Conservation (phyloP, 2,113 vertebrate genomes). For the Apus apus region DNA sequence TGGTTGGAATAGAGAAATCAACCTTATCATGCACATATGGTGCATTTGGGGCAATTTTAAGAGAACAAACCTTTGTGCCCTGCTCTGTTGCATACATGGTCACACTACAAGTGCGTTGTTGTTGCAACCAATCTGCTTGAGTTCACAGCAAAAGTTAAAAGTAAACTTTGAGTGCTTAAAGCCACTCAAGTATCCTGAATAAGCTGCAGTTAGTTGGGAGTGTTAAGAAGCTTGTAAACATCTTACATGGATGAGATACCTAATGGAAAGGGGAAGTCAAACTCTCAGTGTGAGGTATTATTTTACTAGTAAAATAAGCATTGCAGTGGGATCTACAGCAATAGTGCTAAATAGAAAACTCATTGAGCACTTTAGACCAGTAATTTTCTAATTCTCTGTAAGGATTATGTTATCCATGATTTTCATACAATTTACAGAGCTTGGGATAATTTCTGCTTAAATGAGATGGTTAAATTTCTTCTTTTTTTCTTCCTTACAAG, state of each 20-base stretch:
- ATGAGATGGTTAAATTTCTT: not conserved
- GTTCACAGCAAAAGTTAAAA: not conserved
- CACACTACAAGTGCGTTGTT: not conserved
- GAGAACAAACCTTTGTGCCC: not conserved
- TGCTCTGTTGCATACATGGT: not conserved
- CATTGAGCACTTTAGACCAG: not conserved
- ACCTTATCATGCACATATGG: rapidly evolving
- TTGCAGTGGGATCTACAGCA: rapidly evolving
- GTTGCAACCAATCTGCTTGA: not conserved
- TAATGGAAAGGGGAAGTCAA: not conserved
- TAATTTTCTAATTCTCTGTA: not conserved
- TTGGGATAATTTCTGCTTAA: not conserved
- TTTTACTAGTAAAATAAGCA: not conserved
- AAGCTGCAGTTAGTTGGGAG: not conserved
- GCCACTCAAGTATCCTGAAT: rapidly evolving
- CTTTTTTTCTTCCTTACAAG: not conserved
- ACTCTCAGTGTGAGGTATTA: not conserved
- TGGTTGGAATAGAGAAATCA: not conserved
- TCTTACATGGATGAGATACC: not conserved
- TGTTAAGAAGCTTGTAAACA: not conserved
- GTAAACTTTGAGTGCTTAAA: not conserved
- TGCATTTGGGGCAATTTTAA: not conserved
- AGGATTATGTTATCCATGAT: not conserved
- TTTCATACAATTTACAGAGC: not conserved
- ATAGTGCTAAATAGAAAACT: not conserved